Conservation (phyloP, 2,797 vertebrate genomes). For the Lophius americanus region DNA sequence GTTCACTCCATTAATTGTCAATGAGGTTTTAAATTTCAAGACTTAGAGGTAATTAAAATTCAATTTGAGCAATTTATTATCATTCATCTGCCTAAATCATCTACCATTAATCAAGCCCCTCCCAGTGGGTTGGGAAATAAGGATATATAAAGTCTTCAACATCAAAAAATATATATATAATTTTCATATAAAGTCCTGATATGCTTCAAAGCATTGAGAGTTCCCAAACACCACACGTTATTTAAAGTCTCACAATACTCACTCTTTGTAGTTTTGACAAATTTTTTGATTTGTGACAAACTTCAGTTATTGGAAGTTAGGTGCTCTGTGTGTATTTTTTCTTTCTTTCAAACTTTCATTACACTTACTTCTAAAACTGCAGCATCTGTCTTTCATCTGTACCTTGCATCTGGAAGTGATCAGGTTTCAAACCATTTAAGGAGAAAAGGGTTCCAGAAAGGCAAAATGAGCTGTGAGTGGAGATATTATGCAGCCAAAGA, state of each 20-base stretch:
- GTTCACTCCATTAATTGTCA: conserved; percentile 4
- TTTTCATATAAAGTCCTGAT: conserved; percentile 3
- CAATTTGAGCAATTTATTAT: conserved; percentile 29
- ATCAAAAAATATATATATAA: conserved; percentile 11
- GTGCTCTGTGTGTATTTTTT: conserved; percentile 35
- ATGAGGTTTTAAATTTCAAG: conserved; percentile 10
- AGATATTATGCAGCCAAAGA: conserved; percentile 42
- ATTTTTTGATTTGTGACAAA: conserved; percentile 50
- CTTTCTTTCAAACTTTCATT: conserved; percentile 56
- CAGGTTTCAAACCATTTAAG: conserved; percentile 76
- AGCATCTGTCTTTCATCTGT: conserved; percentile 79
- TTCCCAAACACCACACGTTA: conserved; percentile 17
- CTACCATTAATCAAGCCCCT: conserved; percentile 2
- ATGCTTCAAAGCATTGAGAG: background rate
- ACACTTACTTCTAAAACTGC: conserved; percentile 55
- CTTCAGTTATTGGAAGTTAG: conserved; percentile 50
- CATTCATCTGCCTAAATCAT: conserved; percentile 29
- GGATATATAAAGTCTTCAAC: conserved; percentile 5
- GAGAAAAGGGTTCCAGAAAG: conserved; percentile 60
- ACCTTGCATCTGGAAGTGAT: conserved; percentile 78
- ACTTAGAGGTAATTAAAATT: conserved; percentile 11
- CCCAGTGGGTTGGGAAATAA: conserved; percentile 3
- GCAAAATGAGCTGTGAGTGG: conserved; percentile 53
- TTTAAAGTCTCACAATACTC: conserved; percentile 19
- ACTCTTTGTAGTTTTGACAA: conserved; percentile 45